Evolutionary conservation across 1,140 invertebrate genomes (phyloP).

Genomic region (Lepidotrigona ventralis): DNA sequence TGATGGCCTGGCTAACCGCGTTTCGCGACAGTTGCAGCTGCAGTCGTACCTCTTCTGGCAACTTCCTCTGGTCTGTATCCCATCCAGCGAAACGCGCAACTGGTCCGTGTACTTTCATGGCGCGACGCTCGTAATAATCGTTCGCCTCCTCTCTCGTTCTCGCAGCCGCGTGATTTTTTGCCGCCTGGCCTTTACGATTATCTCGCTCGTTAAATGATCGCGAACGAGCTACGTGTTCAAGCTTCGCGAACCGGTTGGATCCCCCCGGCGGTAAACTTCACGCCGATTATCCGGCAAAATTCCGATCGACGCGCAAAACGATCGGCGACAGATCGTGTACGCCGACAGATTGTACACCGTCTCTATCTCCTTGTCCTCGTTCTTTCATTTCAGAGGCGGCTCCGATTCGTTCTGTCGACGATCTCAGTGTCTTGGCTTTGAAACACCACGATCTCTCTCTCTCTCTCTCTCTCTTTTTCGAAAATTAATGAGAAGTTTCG

Average conservation of each 20-base stretch:
- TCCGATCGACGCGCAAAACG: not conserved
- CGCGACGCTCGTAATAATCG: slow-evolving; percentile 54
- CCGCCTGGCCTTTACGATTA: slow-evolving; percentile 37
- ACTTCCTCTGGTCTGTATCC: slow-evolving; percentile 15
- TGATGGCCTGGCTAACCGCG: slow-evolving; percentile 62
- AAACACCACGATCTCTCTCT: not conserved
- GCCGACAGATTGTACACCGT: slow-evolving; percentile 9
- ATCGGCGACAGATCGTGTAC: not conserved
- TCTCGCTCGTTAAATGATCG: slow-evolving; percentile 44
- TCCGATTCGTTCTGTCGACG: no score
- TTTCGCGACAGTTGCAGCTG: slow-evolving; percentile 61
- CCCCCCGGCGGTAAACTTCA: not conserved
- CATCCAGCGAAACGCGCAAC: slow-evolving; percentile 30
- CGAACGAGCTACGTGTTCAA: slow-evolving; percentile 1
- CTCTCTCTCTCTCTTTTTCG: not conserved
- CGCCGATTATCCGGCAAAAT: not conserved
- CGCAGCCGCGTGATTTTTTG: slow-evolving; percentile 25
- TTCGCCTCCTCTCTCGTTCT: slow-evolving; percentile 20
- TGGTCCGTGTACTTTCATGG: slow-evolving; percentile 41
- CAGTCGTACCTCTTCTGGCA: slow-evolving; percentile 44
- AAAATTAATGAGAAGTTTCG: not conserved
- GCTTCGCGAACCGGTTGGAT: not conserved
- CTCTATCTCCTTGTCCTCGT: not conserved
- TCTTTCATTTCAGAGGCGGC: not conserved
- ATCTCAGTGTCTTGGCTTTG: no score